Evolutionary conservation across 2,113 vertebrate genomes (phyloP).

Genomic region (Epinephelus cyanopodus): DNA sequence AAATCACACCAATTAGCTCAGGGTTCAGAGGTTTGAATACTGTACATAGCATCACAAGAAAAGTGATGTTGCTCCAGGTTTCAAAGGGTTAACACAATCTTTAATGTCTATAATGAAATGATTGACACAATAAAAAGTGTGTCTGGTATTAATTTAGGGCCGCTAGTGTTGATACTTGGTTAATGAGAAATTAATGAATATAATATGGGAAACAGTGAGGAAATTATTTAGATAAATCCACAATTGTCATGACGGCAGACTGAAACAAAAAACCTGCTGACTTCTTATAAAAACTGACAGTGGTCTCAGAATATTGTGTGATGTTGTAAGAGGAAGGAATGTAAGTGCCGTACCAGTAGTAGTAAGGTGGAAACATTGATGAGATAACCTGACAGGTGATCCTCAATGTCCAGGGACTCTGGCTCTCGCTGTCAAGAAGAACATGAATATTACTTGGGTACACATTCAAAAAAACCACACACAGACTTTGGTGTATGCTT

Average conservation of each 20-base stretch:
- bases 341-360: slow-evolving; percentile 88
- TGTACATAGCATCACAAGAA: no score
- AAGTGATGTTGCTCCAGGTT: no score
- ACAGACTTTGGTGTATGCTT: neutral
- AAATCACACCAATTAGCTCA: no score
- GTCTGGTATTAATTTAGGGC: neutral
- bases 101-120: neutral
- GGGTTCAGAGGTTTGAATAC: no score
- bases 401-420: slow-evolving; percentile 92
- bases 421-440: slow-evolving; percentile 81
- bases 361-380: slow-evolving; percentile 92
- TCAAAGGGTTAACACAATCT: neutral
- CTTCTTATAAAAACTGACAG: neutral
- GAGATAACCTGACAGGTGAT: slow-evolving; percentile 92
- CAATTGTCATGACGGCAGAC: neutral
- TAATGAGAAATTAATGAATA: neutral
- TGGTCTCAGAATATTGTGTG: neutral
- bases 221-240: neutral
- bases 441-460: slow-evolving; percentile 1
- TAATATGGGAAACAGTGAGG: neutral
- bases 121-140: neutral
- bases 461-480: neutral
- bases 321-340: neutral
- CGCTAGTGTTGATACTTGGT: neutral
- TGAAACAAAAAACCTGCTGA: neutral